Conservation (phyloP, 2,113 vertebrate genomes). For the Galemys pyrenaicus region DNA sequence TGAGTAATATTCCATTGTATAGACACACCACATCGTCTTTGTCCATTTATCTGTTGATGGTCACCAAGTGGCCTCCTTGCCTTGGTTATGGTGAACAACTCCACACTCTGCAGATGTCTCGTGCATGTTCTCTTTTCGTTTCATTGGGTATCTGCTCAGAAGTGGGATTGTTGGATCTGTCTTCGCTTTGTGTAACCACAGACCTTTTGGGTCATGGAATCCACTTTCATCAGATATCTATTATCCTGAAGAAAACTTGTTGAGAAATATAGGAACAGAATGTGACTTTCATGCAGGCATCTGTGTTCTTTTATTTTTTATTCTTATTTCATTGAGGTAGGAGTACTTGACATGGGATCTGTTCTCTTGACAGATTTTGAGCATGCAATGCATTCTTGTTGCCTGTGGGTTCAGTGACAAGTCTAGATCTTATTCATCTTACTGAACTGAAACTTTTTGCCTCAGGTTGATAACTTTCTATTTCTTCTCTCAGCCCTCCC, state of each 20-base stretch:
- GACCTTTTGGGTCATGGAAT: not conserved
- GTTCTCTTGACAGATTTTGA: not conserved
- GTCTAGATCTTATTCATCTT: not conserved
- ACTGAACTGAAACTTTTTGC: not conserved
- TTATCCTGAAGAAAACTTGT: not conserved
- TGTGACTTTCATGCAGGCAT: not conserved
- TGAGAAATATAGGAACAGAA: not conserved
- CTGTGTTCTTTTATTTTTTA: not conserved
- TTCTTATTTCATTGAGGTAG: not conserved
- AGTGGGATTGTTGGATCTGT: no score
- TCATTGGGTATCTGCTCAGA: no score
- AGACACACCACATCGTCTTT: no score
- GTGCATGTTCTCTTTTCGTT: no score
- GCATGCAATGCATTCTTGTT: not conserved
- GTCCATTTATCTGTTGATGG: no score
- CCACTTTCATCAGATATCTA: not conserved
- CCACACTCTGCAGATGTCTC: no score
- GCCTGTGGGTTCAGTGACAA: not conserved
- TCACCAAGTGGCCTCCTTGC: no score
- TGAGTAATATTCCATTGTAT: no score
- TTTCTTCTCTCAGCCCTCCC: no score
- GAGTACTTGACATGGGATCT: not conserved
- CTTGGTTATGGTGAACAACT: no score
- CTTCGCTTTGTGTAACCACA: not conserved
- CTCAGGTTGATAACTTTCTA: no score